These are phyloP conservation scores for Luehdorfia chinensis DNA, from an alignment of 1,140 invertebrate species.

Conservation along the genomic window DNA sequence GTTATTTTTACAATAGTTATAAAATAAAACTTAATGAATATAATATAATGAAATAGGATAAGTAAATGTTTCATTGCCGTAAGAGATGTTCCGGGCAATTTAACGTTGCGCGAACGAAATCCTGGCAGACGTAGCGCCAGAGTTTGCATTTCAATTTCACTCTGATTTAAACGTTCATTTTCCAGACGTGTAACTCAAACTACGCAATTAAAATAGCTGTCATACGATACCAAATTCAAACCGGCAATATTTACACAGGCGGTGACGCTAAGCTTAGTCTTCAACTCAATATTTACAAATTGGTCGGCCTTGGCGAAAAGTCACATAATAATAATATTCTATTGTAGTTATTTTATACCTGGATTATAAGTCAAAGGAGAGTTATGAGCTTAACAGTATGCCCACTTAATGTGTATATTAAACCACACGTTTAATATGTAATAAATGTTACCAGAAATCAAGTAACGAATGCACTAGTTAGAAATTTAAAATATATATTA, in stretches of 20 bases:
- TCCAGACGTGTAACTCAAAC: neutral
- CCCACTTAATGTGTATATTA: no score
- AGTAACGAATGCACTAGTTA: no score
- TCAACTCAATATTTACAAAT: conserved; percentile 48
- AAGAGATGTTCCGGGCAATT: conserved; percentile 68
- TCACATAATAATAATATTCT: no score
- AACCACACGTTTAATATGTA: no score
- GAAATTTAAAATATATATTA: no score
- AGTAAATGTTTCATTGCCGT: conserved; percentile 37
- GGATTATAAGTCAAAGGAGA: no score
- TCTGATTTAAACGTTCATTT: conserved; percentile 2
- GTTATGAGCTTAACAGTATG: no score
- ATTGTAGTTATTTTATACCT: no score
- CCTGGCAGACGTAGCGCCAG: neutral
- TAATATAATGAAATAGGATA: conserved; percentile 4
- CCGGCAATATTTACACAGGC: conserved; percentile 52
- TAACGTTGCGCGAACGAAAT: conserved; percentile 14
- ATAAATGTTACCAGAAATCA: no score
- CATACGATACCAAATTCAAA: conserved; percentile 17
- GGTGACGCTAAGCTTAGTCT: conserved; percentile 47
- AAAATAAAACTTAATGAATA: neutral
- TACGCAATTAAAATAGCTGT: conserved; percentile 8
- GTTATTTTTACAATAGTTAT: neutral
- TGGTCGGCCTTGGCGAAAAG: conserved; percentile 45
- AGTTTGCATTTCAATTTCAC: conserved; percentile 1